These are phyloP conservation scores for Atta colombica DNA, from an alignment of 1,140 invertebrate species.

Conservation along the genomic window DNA sequence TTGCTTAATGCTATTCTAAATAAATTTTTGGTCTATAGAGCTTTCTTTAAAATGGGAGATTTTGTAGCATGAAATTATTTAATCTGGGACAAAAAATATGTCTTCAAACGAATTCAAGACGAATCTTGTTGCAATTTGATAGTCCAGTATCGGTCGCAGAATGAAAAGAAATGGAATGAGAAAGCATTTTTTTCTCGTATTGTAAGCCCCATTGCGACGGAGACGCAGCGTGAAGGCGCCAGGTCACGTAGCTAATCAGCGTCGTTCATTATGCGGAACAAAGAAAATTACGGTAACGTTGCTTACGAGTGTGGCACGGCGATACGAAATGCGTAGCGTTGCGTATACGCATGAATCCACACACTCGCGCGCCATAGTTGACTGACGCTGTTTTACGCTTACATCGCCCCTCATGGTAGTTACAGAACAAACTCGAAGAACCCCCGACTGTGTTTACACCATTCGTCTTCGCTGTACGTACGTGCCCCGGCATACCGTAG, in stretches of 20 bases:
- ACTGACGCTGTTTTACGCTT: conserved; percentile 36
- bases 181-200: conserved; percentile 17
- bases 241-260: conserved; percentile 77
- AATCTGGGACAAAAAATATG: not conserved
- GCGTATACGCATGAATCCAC: conserved; percentile 32
- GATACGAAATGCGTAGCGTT: conserved; percentile 42
- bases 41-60: not conserved
- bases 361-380: conserved; percentile 1
- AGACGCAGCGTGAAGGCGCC: conserved; percentile 60
- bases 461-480: conserved; percentile 64
- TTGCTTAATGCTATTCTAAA: not conserved
- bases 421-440: conserved; percentile 53
- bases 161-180: conserved; percentile 25
- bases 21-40: not conserved
- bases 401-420: conserved; percentile 26
- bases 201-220: conserved; percentile 21
- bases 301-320: conserved; percentile 32
- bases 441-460: conserved; percentile 66
- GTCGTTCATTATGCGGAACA: conserved; percentile 73
- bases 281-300: conserved; percentile 69
- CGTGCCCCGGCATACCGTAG: conserved; percentile 67
- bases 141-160: not conserved
- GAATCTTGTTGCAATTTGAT: not conserved
- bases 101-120: not conserved
- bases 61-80: not conserved